Percentiles rank a stretch among this genome's conserved stretches.
phyloP scores from a whole-genome alignment of 1,140 invertebrate genomes.

The Drosophila chauvacae region DNA sequence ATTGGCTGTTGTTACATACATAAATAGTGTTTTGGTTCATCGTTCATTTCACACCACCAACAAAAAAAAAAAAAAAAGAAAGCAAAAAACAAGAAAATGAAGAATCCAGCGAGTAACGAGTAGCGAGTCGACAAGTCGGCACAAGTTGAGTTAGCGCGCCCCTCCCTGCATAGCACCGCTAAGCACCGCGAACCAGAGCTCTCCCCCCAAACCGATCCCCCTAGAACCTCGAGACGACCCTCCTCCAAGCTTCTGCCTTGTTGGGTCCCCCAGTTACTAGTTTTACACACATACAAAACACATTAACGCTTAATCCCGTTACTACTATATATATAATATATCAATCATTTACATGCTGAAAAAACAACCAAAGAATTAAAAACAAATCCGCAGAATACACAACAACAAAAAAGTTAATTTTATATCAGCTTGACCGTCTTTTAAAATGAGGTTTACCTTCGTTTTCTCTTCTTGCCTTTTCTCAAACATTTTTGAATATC shows the following conservation, averaged over 20 bases:
- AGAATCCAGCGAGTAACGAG: constrained; percentile 15
- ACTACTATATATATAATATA: background rate
- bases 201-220: background rate
- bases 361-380: background rate
- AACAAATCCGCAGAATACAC: constrained; percentile 1
- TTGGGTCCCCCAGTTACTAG: constrained; percentile 18
- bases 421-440: constrained; percentile 69
- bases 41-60: constrained; percentile 53
- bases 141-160: constrained; percentile 7
- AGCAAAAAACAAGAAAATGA: background rate
- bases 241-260: constrained; percentile 27
- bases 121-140: constrained; percentile 9
- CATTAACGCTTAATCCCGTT: background rate
- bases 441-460: constrained; percentile 80
- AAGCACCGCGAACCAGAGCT: constrained; percentile 21
- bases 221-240: background rate
- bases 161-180: constrained; percentile 16
- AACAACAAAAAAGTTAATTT: constrained; percentile 44
- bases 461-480: constrained; percentile 81
- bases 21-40: constrained; percentile 59
- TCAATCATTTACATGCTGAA: constrained; percentile 2
- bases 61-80: background rate
- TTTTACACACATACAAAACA: background rate
- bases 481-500: constrained; percentile 81
- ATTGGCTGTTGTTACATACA: constrained; percentile 76